Conservation (phyloP, 2,113 vertebrate species). For the Chloroceryle aenea region DNA sequence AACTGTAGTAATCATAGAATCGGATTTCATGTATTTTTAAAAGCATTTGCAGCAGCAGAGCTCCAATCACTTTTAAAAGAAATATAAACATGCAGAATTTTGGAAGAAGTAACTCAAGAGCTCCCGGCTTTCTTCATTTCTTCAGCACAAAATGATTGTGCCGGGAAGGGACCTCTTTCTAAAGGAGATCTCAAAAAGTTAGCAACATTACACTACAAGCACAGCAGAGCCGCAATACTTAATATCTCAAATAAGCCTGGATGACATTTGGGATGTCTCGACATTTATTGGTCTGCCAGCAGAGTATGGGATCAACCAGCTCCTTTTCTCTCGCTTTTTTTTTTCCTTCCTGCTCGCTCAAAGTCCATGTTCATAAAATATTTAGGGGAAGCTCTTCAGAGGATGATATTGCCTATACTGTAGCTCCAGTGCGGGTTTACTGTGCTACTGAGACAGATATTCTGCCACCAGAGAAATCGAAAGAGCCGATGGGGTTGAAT, state of each 20-base stretch:
- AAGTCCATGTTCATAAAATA: conserved; percentile 62
- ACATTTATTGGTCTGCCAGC: conserved; percentile 54
- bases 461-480: conserved; percentile 32
- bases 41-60: conserved; percentile 54
- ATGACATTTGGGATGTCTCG: conserved; percentile 54
- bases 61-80: conserved; percentile 46
- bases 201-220: neutral
- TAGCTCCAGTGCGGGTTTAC: conserved; percentile 20
- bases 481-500: neutral
- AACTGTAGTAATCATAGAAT: conserved; percentile 61
- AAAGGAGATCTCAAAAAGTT: conserved; percentile 43
- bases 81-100: conserved; percentile 32
- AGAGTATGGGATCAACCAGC: conserved; percentile 26
- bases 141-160: neutral
- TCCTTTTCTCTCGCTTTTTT: neutral
- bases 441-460: conserved; percentile 26
- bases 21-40: conserved; percentile 72
- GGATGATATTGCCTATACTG: conserved; percentile 14
- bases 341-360: neutral
- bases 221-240: neutral
- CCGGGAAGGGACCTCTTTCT: neutral
- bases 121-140: neutral
- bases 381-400: conserved; percentile 57
- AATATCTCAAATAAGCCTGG: conserved; percentile 57
- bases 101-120: neutral